A percentile compares a stretch with the other conserved stretches of the same genome.
phyloP scores from a whole-genome alignment of 2,888 invertebrate species.

The Ophraella communa region DNA sequence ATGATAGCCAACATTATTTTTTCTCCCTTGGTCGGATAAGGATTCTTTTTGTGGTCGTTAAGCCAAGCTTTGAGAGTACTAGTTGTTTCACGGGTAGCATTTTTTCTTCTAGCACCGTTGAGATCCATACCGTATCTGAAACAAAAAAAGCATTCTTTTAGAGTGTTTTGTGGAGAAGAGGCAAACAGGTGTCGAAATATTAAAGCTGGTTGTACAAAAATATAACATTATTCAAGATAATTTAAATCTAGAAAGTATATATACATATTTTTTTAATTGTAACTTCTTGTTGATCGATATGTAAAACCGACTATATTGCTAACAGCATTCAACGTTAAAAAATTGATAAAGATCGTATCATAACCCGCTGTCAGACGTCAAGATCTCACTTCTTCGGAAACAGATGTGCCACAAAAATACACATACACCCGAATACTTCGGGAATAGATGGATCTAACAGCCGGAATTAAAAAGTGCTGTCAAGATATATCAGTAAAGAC shows the following conservation, averaged over 20 bases:
- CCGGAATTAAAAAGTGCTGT: constrained; percentile 36
- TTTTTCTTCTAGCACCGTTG: constrained; percentile 94
- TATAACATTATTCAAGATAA: no score
- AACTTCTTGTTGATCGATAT: no score
- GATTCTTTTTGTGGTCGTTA: constrained; percentile 98
- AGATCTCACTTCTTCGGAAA: constrained; percentile 15
- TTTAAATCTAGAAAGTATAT: neutral
- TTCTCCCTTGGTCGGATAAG: constrained; percentile 99
- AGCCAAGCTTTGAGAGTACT: constrained; percentile 98
- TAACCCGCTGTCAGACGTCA: constrained; percentile 12
- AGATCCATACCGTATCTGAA: constrained; percentile 92
- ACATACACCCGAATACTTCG: constrained; percentile 12
- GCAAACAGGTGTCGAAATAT: no score
- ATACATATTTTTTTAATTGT: neutral
- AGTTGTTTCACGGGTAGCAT: constrained; percentile 98
- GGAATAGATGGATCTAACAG: constrained; percentile 3
- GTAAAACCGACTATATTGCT: neutral
- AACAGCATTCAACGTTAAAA: neutral
- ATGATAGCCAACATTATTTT: constrained; percentile 99
- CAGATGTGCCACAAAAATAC: constrained; percentile 17
- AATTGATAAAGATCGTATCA: constrained; percentile 10
- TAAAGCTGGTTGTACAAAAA: no score
- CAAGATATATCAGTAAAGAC: constrained; percentile 36
- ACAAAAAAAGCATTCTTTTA: constrained; percentile 44
- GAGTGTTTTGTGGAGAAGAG: no score